Percentiles rank a stretch among this genome's conserved stretches.
phyloP scores from a whole-genome alignment of 2,888 invertebrate species.

The Phengaris arion region DNA sequence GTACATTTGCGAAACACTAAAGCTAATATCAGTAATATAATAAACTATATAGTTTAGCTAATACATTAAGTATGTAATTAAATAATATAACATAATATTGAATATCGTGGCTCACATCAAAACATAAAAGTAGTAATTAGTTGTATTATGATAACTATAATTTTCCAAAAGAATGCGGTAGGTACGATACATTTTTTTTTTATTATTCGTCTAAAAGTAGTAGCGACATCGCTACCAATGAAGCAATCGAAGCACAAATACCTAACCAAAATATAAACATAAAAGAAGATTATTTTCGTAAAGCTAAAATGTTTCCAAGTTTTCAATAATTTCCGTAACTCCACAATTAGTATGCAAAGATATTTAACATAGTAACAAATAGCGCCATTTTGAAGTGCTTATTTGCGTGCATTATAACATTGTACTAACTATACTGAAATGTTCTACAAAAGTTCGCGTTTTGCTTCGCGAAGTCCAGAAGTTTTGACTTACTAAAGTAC shows the following conservation, averaged over 20 bases:
- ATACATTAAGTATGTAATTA: background rate
- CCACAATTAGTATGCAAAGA: slow-evolving; percentile 50
- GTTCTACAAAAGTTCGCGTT: slow-evolving; percentile 80
- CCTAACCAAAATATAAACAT: background rate
- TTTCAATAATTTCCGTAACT: slow-evolving; percentile 22
- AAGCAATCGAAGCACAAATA: background rate
- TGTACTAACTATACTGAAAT: slow-evolving; percentile 80
- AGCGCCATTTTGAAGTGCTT: slow-evolving; percentile 80
- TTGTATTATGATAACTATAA: background rate
- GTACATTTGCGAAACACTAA: background rate
- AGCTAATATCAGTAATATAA: background rate
- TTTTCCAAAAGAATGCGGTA: too few relatives aligned
- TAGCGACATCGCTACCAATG: background rate
- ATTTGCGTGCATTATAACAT: slow-evolving; percentile 80
- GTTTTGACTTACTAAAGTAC: slow-evolving; percentile 65
- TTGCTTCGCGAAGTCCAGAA: slow-evolving; percentile 80
- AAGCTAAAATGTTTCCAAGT: background rate
- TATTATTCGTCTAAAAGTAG: background rate
- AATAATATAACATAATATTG: background rate
- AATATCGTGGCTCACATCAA: background rate
- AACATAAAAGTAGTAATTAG: background rate
- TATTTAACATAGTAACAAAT: slow-evolving; percentile 68
- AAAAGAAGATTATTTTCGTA: background rate
- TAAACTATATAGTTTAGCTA: too few relatives aligned
- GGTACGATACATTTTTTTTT: background rate